Base-by-base conservation (phyloP, 2,797 vertebrate species). In the Coregonus ussuriensis region DNA sequence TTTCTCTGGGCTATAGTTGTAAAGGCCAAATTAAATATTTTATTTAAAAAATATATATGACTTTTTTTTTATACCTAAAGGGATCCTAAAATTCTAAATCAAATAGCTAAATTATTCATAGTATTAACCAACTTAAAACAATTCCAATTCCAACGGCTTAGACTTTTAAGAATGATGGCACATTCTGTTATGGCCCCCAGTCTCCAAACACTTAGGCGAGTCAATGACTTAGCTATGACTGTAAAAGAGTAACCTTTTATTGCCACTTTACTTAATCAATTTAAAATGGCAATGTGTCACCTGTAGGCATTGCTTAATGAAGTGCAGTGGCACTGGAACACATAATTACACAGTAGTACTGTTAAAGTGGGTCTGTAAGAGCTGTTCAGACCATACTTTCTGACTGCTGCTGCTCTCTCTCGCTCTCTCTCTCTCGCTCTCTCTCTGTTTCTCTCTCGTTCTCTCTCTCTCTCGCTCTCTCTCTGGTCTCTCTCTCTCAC, bases 201-300 rank as follows among this genome's bases (percentile, higher is more conserved):
- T 35, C 31, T 35, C 25, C 54, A n/a, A 59, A 59, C 18, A 33
- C 63, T 65, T 31, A 65, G 25, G 14, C 11, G 68, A 77, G 81
- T 25, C 69, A 65, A 76, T 66, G 66, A 67, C 47, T 51, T 18
- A 74, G 77, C 53, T 75, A 51, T 52, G 33, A 78, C 78, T 76
- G 75, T 74, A 72, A 75, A 73, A 73, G 69, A 77, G 68, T 37
- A 71, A 74, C 54, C 35, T 77, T 84, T 77, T 77, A 76, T 78
- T 68, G 65, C 74, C 82, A 67, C 65, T 82, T 79, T 72, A 74
- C 56, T 59, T 76, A 77, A 80, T 85, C 76, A 77, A 75, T 71
- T 79, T 62, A 69, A 63, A 75, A 80, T 73, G 65, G 65, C 66
- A 77, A 71, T n/a, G 68, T 82, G 78, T 77, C 47, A 74, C 71